These are phyloP conservation scores for Mactra quadrangularis DNA, from an alignment of 1,140 invertebrate genomes.

Conservation along the genomic window DNA sequence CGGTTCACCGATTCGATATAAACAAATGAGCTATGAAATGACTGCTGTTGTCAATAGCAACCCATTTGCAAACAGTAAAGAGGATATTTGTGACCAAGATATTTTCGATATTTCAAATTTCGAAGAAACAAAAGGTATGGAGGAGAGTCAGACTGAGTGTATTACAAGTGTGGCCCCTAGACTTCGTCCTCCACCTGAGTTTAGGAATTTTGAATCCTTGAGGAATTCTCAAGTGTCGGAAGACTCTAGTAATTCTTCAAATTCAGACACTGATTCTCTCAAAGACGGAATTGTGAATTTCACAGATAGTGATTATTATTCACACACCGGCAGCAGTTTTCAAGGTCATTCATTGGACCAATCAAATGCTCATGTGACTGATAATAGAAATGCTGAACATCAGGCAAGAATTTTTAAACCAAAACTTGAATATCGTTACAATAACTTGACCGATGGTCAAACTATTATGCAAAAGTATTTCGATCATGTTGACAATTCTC, in stretches of 20 bases:
- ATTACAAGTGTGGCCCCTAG: slow-evolving; percentile 21
- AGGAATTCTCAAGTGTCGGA: slow-evolving; percentile 54
- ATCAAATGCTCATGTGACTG: neutral
- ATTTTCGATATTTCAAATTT: slow-evolving; percentile 27
- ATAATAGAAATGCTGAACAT: slow-evolving; percentile 15
- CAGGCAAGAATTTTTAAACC: slow-evolving; percentile 13
- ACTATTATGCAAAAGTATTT: slow-evolving; percentile 45
- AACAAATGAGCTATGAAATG: slow-evolving; percentile 58
- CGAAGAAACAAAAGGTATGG: slow-evolving; percentile 22
- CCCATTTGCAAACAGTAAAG: slow-evolving; percentile 53
- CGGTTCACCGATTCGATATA: slow-evolving; percentile 39
- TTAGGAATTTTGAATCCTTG: slow-evolving; percentile 48
- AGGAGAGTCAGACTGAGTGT: neutral
- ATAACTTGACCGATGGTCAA: slow-evolving; percentile 41
- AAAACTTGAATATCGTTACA: slow-evolving; percentile 58
- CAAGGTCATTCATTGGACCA: slow-evolving; percentile 6
- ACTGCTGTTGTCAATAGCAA: slow-evolving; percentile 59
- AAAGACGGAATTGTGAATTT: slow-evolving; percentile 60
- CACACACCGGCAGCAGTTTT: slow-evolving; percentile 57
- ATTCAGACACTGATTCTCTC: slow-evolving; percentile 50
- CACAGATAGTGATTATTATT: slow-evolving; percentile 63
- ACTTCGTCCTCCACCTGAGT: slow-evolving; percentile 50
- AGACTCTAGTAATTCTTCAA: slow-evolving; percentile 42
- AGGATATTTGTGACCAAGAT: slow-evolving; percentile 46
- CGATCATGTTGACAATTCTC: neutral